A percentile compares a stretch with the other conserved stretches of the same genome.
Conservation (phyloP, 2,888 invertebrate genomes). For the Tanypteryx hageni region DNA sequence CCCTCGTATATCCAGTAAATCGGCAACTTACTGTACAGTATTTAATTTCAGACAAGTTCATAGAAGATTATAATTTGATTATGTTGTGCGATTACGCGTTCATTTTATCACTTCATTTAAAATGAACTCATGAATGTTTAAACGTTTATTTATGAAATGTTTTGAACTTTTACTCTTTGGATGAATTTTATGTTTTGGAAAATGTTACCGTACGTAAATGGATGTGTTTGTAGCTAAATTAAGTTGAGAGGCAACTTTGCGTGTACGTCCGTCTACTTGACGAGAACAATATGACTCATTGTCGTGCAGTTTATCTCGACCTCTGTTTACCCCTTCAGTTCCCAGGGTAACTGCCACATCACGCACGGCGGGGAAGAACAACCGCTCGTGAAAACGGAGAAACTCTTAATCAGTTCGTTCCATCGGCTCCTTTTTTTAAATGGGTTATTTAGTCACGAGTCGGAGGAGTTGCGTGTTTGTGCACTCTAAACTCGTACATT, state of each 20-base stretch:
- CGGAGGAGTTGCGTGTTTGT: slow-evolving; percentile 23
- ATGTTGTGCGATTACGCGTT: no score
- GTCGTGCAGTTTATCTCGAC: background rate
- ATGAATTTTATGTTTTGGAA: no score
- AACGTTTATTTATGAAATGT: no score
- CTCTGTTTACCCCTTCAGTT: slow-evolving; percentile 9
- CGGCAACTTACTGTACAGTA: no score
- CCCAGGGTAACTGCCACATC: background rate
- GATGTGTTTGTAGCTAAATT: background rate
- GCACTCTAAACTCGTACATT: background rate
- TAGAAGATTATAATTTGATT: no score
- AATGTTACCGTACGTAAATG: no score
- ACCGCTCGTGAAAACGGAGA: background rate
- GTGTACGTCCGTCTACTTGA: background rate
- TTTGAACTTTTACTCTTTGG: no score
- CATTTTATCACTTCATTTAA: no score
- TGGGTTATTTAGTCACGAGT: slow-evolving; percentile 20
- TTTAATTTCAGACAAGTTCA: no score
- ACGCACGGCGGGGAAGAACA: background rate
- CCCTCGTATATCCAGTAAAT: no score
- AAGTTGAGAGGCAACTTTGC: background rate
- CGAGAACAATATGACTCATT: background rate
- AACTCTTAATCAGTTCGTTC: slow-evolving; percentile 16
- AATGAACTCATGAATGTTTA: no score
- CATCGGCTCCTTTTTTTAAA: slow-evolving; percentile 36